phyloP scores from a whole-genome alignment of 1,140 invertebrate species.

The Procambarus virginalis region DNA sequence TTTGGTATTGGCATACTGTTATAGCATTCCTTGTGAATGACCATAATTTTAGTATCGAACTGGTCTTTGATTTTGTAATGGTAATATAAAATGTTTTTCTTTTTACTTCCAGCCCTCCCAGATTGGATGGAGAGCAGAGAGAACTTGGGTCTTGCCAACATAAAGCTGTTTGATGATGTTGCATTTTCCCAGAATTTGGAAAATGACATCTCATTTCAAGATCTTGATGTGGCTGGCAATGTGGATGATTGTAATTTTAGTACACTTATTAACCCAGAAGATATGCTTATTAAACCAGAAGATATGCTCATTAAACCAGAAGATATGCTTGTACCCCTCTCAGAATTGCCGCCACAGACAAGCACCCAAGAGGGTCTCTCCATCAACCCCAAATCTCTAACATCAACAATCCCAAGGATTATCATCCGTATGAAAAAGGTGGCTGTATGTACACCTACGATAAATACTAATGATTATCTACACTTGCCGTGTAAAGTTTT shows the following conservation, averaged over 20 bases:
- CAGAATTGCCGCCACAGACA: conserved; percentile 38
- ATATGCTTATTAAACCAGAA: background rate
- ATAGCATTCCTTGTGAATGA: too few species aligned
- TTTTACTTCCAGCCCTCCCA: conserved; percentile 49
- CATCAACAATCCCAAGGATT: background rate
- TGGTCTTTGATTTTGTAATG: too few species aligned
- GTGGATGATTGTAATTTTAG: conserved; percentile 9
- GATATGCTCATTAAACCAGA: conserved; percentile 49
- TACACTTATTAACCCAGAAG: too few species aligned
- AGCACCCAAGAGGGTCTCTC: background rate
- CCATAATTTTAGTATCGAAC: too few species aligned
- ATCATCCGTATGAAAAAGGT: conserved; percentile 22
- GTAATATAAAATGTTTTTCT: background rate
- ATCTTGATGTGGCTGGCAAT: background rate
- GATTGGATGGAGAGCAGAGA: conserved; percentile 61
- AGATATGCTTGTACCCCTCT: conserved; percentile 55
- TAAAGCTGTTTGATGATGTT: conserved; percentile 18
- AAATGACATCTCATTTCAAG: background rate
- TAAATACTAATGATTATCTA: background rate
- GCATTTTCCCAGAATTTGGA: background rate
- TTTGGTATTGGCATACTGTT: too few species aligned
- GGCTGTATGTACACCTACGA: background rate
- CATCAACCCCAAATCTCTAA: background rate
- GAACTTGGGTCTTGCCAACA: conserved; percentile 24
- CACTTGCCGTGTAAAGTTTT: background rate